Evolutionary conservation across 2,113 vertebrate species (phyloP), one percentile per base, ranked within the genome.

Genomic region (Oophaga pumilio): DNA sequence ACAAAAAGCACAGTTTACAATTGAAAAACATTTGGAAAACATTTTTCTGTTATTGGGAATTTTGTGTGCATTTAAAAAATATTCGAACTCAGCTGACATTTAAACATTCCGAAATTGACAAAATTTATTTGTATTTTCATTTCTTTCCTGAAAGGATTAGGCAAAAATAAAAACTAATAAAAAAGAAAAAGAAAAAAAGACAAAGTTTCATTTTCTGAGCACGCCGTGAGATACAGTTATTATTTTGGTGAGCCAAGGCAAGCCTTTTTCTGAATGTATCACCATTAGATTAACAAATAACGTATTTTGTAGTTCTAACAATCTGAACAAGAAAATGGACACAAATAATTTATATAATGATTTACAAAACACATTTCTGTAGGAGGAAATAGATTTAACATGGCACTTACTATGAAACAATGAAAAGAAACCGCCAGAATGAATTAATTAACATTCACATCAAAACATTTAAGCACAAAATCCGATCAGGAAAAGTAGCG

Each of bases 381-480:
- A 64, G 79, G 33, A 87, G 22, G 26, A 82, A 87, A 82, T 64
- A 76, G 33, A 57, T 76, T 87, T 69, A 71, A 59, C 77, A 73
- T 74, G 53, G 86, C 53, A 62, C 50, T 49, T 71, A 90, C 84
- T 84, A 81, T 14, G 4, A 88, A 89, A 90, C 74, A 89, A 85
- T 50, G 22, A 87, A 66, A 86, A 89, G 74, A 14, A 84, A 50
- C 33, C 71, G 84, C 90, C 91, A 91, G 64, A 60, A 89, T 71
- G 89, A 92, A 93, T 90, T 89, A 88, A 93, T 93, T 93, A 92
- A 90, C 90, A 93, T 93, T 92, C 93, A 91, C 79, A 90, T 90
- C 78, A 91, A 89, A 92, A 91, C 91, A 92, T 90, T 85, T 68
- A 90, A 89, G 87, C 77, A 89, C 73, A 83, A 91, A 91, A 84